These are phyloP conservation scores for Cyprinodon brontotheroides DNA, from an alignment of 2,113 vertebrate species.

Conservation along the genomic window DNA sequence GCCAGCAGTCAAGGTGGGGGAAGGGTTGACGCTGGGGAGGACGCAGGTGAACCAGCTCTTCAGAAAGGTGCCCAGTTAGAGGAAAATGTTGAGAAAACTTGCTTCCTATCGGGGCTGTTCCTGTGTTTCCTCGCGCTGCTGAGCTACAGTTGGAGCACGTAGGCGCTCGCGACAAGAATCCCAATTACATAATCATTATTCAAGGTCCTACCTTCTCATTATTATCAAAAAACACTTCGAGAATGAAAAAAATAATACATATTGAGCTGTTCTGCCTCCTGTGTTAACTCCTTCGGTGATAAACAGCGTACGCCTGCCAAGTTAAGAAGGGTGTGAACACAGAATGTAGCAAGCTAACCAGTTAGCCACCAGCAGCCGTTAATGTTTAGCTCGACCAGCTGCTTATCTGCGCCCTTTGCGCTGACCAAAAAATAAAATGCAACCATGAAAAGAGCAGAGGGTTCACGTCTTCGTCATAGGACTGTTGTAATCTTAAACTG, in stretches of 20 bases:
- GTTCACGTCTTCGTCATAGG: background rate
- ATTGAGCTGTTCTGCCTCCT: background rate
- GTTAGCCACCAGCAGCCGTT: background rate
- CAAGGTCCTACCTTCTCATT: conserved; percentile 29
- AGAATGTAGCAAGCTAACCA: conserved; percentile 10
- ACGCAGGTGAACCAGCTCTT: too few relatives aligned
- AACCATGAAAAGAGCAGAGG: background rate
- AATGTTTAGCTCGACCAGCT: conserved; percentile 38
- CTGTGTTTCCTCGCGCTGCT: background rate
- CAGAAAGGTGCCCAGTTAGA: background rate
- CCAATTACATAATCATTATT: conserved; percentile 65
- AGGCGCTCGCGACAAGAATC: conserved; percentile 24
- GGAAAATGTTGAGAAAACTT: background rate
- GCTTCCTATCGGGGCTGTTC: background rate
- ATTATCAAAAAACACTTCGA: background rate
- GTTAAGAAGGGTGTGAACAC: conserved; percentile 55
- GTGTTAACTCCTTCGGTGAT: background rate
- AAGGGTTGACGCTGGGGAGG: too few relatives aligned
- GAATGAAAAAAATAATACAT: background rate
- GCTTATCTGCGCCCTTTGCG: conserved; percentile 25
- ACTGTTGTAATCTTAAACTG: background rate
- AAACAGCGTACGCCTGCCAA: conserved; percentile 9
- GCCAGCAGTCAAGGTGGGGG: conserved; percentile 29
- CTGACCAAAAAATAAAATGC: background rate
- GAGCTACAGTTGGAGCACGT: conserved; percentile 22